Conservation (phyloP, 1,140 invertebrate species). For the Zaprionus davidi region DNA sequence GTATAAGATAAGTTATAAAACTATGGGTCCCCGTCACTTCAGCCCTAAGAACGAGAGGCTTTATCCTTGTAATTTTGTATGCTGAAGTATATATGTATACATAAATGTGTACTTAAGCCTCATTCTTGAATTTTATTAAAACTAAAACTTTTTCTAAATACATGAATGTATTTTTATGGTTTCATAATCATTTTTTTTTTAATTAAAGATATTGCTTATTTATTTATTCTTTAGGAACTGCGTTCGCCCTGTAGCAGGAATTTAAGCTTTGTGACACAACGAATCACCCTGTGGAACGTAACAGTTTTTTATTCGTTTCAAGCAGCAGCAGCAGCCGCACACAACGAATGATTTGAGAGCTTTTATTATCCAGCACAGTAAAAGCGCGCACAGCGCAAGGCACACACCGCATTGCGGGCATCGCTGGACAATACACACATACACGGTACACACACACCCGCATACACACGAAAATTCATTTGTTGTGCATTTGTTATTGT, state of each 20-base stretch:
- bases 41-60: too few species aligned
- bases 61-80: too few species aligned
- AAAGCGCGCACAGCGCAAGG: slow-evolving; percentile 33
- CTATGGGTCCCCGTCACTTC: too few species aligned
- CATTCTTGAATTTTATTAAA: too few species aligned
- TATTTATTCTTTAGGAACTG: slow-evolving; percentile 17
- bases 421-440: slow-evolving; percentile 2
- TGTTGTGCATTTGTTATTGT: slow-evolving; percentile 34
- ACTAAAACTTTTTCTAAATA: too few species aligned
- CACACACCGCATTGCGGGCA: slow-evolving; percentile 18
- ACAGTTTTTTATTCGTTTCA: slow-evolving; percentile 29
- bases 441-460: background rate
- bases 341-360: slow-evolving; percentile 15
- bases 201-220: too few species aligned
- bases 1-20: too few species aligned
- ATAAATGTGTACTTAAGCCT: too few species aligned
- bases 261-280: slow-evolving; percentile 5
- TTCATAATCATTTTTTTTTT: too few species aligned
- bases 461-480: slow-evolving; percentile 5
- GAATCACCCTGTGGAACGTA: slow-evolving; percentile 36
- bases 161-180: too few species aligned
- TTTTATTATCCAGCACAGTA: slow-evolving; percentile 64
- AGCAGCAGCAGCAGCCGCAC: slow-evolving; percentile 22
- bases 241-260: slow-evolving; percentile 21
- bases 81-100: too few species aligned